Evolutionary conservation across 2,797 vertebrate species (phyloP).

Genomic region (Argyrosomus regius): DNA sequence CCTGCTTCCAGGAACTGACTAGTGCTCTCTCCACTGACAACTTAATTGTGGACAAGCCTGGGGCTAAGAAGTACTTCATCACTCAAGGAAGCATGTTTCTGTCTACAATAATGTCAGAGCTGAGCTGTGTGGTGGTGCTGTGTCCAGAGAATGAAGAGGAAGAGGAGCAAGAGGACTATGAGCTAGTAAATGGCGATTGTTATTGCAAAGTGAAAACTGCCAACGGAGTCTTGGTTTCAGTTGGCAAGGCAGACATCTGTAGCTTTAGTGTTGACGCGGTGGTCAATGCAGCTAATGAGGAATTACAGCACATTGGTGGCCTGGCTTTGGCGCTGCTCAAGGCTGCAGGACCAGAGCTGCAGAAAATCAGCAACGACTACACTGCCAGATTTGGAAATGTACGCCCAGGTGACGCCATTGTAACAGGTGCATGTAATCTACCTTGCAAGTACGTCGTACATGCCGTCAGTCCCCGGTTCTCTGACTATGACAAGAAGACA

Average conservation of each 20-base stretch:
- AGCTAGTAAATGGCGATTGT: neutral
- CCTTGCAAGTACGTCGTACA: conserved; percentile 89
- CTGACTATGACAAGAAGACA: fast-evolving
- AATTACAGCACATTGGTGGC: conserved; percentile 83
- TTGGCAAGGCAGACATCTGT: conserved; percentile 84
- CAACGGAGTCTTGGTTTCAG: conserved; percentile 79
- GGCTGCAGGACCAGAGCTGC: conserved; percentile 87
- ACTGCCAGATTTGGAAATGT: conserved; percentile 63
- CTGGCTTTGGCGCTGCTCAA: conserved; percentile 81
- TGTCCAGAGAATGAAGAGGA: conserved; percentile 48
- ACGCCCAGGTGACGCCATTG: conserved; percentile 63
- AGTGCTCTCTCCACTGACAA: conserved; percentile 67
- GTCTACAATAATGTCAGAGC: conserved; percentile 62
- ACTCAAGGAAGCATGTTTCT: conserved; percentile 63
- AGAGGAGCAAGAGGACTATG: conserved; percentile 17
- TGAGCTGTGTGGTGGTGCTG: conserved; percentile 83
- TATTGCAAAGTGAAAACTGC: conserved; percentile 67
- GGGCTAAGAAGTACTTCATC: conserved; percentile 86
- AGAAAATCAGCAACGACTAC: conserved; percentile 79
- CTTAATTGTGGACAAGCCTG: conserved; percentile 86
- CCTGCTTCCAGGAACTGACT: conserved; percentile 57
- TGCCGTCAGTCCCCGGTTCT: conserved; percentile 89
- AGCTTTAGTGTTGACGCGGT: conserved; percentile 82
- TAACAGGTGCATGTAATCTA: conserved; percentile 80
- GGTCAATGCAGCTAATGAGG: conserved; percentile 90